phyloP scores from a whole-genome alignment of 2,888 invertebrate species.

The Cephus rjabovi region DNA sequence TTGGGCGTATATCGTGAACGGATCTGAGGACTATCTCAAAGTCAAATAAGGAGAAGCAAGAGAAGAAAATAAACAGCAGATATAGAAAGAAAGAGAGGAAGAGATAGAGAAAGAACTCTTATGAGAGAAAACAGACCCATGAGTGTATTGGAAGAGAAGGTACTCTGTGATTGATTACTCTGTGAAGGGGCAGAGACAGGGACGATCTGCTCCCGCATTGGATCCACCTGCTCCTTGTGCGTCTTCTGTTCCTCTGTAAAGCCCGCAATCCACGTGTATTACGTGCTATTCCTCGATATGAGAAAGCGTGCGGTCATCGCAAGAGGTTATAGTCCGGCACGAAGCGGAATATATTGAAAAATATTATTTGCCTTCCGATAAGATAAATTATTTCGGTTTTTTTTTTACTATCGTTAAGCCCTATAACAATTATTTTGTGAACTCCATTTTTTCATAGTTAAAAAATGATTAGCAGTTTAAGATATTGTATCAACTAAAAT shows the following conservation, averaged over 20 bases:
- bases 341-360: constrained; percentile 10
- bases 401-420: no score
- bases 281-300: constrained; percentile 27
- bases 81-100: constrained; percentile 27
- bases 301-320: constrained; percentile 17
- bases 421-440: no score
- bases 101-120: constrained; percentile 53
- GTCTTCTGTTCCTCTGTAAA: constrained; percentile 65
- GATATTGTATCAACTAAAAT: background rate
- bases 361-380: background rate
- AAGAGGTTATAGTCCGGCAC: constrained; percentile 31
- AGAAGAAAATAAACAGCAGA: constrained; percentile 34
- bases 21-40: constrained; percentile 12
- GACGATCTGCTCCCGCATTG: constrained; percentile 59
- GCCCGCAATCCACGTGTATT: constrained; percentile 57
- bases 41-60: constrained; percentile 10
- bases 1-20: constrained; percentile 3
- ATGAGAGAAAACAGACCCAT: constrained; percentile 65
- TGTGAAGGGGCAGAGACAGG: constrained; percentile 61
- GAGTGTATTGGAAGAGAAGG: constrained; percentile 62
- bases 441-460: background rate
- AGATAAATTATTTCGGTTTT: background rate
- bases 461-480: background rate
- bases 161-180: constrained; percentile 64
- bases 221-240: constrained; percentile 61